Evolutionary conservation across 2,797 vertebrate genomes (phyloP), one percentile per base, ranked within the genome.

Genomic region (Bovichtus variegatus): DNA sequence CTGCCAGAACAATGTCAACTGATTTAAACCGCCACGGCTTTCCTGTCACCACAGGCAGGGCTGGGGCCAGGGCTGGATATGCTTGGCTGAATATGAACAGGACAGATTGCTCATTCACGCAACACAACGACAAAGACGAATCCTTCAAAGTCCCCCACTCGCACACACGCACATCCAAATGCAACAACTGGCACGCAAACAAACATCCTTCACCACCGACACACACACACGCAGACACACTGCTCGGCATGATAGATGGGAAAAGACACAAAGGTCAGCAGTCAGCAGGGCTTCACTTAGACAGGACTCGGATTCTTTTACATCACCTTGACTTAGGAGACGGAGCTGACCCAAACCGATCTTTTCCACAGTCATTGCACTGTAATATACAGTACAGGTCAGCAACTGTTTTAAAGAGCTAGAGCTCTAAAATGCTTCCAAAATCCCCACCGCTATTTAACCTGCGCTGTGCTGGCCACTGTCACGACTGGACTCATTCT

Each of bases 231-330:
- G 74, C 25, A 49, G 62, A 76, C 51, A 78, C 57, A 59, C 21
- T 34, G 59, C 71, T 54, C n/a, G 5, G 69, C 74, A 23, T 91
- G 89, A 94, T 92, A 89, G 85, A 94, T 93, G 88, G 86, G 81
- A 80, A 86, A 87, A 90, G 90, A 92, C 91, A 91, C 91, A 89
- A 91, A 91, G 92, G 91, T 94, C 92, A 91, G 86, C 87, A 91
- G 88, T 90, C 89, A 91, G 90, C 90, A 89, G 91, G 86, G 88
- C 87, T 90, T 91, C 85, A 91, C 88, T 91, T 85, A 92, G 91
- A 93, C 90, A 92, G 89, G 88, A 90, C 87, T 84, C 76, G 58
- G 90, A 74, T 92, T 89, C 84, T 89, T 92, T 92, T 91, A 90
- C 88, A 91, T 94, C 93, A 93, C 93, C 92, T 94, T 94, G 87